A percentile compares a stretch with the other conserved stretches of the same genome.
phyloP scores from a whole-genome alignment of 2,113 vertebrate species.

The Rallus limicola region DNA sequence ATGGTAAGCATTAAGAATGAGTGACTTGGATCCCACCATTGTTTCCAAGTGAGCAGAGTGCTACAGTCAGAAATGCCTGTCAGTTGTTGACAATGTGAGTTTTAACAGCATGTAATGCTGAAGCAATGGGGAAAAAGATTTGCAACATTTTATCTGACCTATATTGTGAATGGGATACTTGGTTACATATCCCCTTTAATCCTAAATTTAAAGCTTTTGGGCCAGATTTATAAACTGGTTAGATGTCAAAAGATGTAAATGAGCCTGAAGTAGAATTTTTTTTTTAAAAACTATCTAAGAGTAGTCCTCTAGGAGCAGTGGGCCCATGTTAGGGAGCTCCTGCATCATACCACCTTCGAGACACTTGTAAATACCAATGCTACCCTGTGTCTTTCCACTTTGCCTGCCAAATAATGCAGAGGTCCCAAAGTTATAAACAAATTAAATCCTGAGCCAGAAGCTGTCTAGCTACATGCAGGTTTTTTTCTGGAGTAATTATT shows the following conservation, averaged over 20 bases:
- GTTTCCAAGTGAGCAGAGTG: constrained; percentile 15
- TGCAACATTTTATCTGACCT: not conserved
- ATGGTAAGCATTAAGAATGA: not conserved
- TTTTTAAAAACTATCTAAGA: not conserved
- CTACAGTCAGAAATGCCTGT: constrained; percentile 32
- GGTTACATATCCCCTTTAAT: no score
- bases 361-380: not conserved
- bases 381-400: not conserved
- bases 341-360: fast-evolving
- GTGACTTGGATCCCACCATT: not conserved
- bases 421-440: not conserved
- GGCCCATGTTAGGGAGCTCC: not conserved
- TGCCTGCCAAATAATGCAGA: not conserved
- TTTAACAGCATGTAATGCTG: constrained; percentile 18
- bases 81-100: constrained; percentile 44
- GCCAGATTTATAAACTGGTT: not conserved
- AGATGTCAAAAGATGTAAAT: constrained; percentile 11
- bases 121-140: constrained; percentile 17
- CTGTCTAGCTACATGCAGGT: not conserved
- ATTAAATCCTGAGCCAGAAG: not conserved
- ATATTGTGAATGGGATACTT: constrained; percentile 3
- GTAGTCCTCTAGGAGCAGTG: not conserved
- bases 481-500: not conserved
- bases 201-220: constrained; percentile 35
- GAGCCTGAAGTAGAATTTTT: not conserved